Evolutionary conservation across 2,113 vertebrate genomes (phyloP).

Genomic region (Oncorhynchus gorbuscha): DNA sequence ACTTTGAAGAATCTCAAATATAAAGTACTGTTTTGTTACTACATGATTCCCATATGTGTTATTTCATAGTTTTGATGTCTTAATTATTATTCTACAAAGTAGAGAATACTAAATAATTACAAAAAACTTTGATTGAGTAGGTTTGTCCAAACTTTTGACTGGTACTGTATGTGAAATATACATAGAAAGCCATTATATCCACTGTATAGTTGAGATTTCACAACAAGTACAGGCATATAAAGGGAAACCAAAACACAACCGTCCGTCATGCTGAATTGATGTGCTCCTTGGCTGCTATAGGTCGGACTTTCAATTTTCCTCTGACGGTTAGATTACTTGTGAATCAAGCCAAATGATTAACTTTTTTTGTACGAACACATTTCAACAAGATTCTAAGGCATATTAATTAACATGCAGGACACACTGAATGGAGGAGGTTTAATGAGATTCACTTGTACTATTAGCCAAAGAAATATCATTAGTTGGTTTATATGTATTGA

Average conservation of each 20-base stretch:
- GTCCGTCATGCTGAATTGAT: conserved; percentile 49
- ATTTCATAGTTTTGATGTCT: too few species aligned
- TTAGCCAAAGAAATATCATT: conserved; percentile 64
- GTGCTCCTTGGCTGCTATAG: conserved; percentile 38
- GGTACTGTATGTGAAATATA: not conserved
- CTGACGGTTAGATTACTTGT: conserved; percentile 67
- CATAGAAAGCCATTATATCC: not conserved
- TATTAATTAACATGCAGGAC: conserved; percentile 69
- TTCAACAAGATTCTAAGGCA: conserved; percentile 60
- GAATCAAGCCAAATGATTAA: conserved; percentile 71
- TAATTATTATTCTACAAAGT: too few species aligned
- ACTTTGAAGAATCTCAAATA: too few species aligned
- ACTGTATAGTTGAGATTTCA: not conserved
- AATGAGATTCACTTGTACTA: conserved; percentile 65
- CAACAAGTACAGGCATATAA: conserved; percentile 63
- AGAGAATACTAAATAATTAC: too few species aligned
- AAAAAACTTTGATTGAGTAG: too few species aligned
- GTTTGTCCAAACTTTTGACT: too few species aligned
- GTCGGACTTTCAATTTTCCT: conserved; percentile 64
- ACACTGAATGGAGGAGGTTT: conserved; percentile 54
- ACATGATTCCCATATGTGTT: too few species aligned
- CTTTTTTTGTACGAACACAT: conserved; percentile 47
- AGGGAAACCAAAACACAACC: conserved; percentile 46
- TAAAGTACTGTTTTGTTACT: too few species aligned
- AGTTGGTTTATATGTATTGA: conserved; percentile 62